Percentiles rank a stretch among this genome's conserved stretches.
These are phyloP conservation scores for Nesidiocoris tenuis DNA, from an alignment of 2,888 invertebrate species.

Conservation along the genomic window DNA sequence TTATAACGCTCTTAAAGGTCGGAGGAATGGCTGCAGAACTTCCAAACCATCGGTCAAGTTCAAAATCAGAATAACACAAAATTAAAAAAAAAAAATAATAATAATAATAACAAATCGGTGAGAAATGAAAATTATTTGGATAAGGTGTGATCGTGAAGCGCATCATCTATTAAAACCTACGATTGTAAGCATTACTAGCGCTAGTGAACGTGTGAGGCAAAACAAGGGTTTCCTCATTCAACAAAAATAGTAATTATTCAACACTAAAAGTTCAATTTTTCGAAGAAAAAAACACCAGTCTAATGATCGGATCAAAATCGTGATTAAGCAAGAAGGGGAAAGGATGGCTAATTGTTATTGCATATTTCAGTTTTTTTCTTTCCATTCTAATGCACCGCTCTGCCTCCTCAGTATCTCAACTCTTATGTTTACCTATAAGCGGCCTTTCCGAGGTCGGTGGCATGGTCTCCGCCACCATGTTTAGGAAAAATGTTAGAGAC, in stretches of 20 bases:
- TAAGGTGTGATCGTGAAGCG: no score
- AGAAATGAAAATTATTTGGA: no score
- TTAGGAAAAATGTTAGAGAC: slow-evolving; percentile 64
- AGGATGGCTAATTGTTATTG: background rate
- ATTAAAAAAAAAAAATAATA: no score
- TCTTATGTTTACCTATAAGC: slow-evolving; percentile 59
- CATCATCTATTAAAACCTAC: background rate
- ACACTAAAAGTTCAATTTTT: background rate
- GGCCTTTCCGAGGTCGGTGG: slow-evolving; percentile 66
- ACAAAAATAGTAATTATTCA: background rate
- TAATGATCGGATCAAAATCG: background rate
- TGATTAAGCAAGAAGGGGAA: background rate
- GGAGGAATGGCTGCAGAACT: no score
- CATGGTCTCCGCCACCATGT: slow-evolving; percentile 64
- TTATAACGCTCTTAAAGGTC: no score
- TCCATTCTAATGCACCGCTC: slow-evolving; percentile 45
- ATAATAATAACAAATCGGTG: no score
- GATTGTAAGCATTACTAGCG: background rate
- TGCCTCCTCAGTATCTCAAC: slow-evolving; percentile 47
- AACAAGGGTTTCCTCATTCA: no score
- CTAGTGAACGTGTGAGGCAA: background rate
- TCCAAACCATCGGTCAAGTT: no score
- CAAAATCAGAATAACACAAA: no score
- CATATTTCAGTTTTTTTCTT: slow-evolving; percentile 4
- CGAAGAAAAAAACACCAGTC: background rate